Evolutionary conservation across 2,888 invertebrate genomes (phyloP).

Genomic region (Uloborus plumipes): DNA sequence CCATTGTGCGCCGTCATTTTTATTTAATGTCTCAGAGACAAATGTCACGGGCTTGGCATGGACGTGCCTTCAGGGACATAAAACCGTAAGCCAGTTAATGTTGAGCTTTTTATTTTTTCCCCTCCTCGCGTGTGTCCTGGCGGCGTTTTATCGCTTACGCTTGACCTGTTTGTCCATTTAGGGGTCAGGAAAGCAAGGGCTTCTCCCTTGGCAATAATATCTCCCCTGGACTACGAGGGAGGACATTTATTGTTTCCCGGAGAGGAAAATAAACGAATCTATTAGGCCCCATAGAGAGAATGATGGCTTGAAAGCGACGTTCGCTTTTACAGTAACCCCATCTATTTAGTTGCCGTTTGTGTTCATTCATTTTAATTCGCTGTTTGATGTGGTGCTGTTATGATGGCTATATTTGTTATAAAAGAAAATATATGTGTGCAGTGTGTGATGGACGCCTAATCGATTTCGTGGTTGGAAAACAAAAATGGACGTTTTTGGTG

Average conservation of each 20-base stretch:
- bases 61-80: conserved; percentile 5
- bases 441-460: no score
- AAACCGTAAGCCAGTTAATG: conserved; percentile 25
- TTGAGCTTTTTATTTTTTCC: conserved; percentile 1
- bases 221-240: conserved; percentile 6
- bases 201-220: conserved; percentile 19
- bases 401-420: no score
- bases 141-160: conserved; percentile 17
- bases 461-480: no score
- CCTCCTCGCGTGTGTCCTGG: background rate
- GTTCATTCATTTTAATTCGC: no score
- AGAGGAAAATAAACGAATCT: background rate
- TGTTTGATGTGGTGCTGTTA: no score
- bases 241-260: conserved; percentile 23
- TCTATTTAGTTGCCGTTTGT: no score
- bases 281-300: no score
- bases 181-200: conserved; percentile 3
- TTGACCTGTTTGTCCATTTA: conserved; percentile 31
- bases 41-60: conserved; percentile 20
- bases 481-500: no score
- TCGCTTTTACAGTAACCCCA: no score
- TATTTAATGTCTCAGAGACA: conserved; percentile 15
- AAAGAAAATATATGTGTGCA: no score
- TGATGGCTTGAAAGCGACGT: no score
- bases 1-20: conserved; percentile 31